Percentiles rank a stretch among this genome's conserved stretches.
Evolutionary conservation across 2,797 vertebrate genomes (phyloP).

Genomic region (Arrhamphus sclerolepis): DNA sequence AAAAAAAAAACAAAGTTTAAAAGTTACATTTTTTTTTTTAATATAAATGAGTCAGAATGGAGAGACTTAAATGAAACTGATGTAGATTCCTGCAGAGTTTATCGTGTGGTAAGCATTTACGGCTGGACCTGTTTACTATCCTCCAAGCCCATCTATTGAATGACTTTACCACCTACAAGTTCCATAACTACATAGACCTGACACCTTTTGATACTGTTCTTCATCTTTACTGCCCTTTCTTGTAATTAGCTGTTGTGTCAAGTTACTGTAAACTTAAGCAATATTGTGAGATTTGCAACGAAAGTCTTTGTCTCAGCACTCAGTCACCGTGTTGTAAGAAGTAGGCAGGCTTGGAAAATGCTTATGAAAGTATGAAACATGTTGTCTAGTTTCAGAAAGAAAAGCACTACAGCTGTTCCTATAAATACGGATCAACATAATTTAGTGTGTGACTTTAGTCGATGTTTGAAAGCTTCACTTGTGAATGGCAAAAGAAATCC

Average conservation of each 20-base stretch:
- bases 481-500: background rate
- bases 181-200: background rate
- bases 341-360: slow-evolving; percentile 51
- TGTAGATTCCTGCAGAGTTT: no score
- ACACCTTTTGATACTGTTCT: background rate
- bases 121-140: background rate
- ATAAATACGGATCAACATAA: slow-evolving; percentile 10
- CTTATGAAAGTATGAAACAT: slow-evolving; percentile 46
- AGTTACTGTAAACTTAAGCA: slow-evolving; percentile 49
- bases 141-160: slow-evolving; percentile 5
- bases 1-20: no score
- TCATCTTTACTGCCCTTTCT: background rate
- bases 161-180: background rate
- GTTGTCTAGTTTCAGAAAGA: slow-evolving; percentile 51
- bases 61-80: no score
- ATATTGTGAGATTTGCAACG: slow-evolving; percentile 33
- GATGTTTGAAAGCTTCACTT: background rate
- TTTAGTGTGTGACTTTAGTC: background rate
- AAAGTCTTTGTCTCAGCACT: slow-evolving; percentile 14
- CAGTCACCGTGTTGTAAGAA: slow-evolving; percentile 2
- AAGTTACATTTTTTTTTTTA: no score
- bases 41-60: no score
- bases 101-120: no score
- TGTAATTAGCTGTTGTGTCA: slow-evolving; percentile 33
- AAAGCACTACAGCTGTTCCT: slow-evolving; percentile 31